phyloP scores from a whole-genome alignment of 1,140 invertebrate species.

The Phortica variegata region DNA sequence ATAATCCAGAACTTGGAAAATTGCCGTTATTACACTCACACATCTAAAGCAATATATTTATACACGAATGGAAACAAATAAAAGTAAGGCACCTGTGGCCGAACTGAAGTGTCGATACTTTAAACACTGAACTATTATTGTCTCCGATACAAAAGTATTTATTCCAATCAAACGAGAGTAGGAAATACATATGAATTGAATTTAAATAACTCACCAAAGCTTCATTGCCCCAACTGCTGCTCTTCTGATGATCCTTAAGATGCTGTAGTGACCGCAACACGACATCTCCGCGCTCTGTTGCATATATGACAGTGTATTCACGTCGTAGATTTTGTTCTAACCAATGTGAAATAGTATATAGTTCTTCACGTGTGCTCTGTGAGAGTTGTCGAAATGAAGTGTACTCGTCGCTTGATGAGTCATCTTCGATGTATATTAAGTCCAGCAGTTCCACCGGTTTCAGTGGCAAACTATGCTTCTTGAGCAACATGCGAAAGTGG shows the following conservation, averaged over 20 bases:
- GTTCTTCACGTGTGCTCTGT: constrained; percentile 60
- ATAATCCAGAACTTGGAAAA: too few species aligned
- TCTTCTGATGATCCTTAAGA: constrained; percentile 79
- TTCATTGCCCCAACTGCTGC: constrained; percentile 69
- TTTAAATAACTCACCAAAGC: constrained; percentile 47
- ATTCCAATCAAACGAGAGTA: too few species aligned
- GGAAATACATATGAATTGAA: too few species aligned
- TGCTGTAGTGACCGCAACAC: constrained; percentile 75
- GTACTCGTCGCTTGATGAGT: constrained; percentile 61
- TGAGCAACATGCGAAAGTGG: constrained; percentile 85
- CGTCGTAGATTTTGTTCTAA: constrained; percentile 75
- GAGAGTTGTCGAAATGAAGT: constrained; percentile 53
- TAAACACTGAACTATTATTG: too few species aligned
- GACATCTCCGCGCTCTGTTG: constrained; percentile 72
- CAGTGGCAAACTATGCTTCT: constrained; percentile 82
- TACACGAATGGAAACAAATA: too few species aligned
- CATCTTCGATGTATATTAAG: constrained; percentile 82
- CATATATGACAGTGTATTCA: constrained; percentile 81
- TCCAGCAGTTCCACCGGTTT: constrained; percentile 83
- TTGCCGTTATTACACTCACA: too few species aligned
- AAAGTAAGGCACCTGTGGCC: too few species aligned
- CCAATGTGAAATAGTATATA: constrained; percentile 83
- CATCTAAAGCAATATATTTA: too few species aligned
- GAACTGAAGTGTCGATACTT: too few species aligned
- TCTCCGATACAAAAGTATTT: too few species aligned